Evolutionary conservation across 2,888 invertebrate genomes (phyloP).

Genomic region (Dryobotodes eremita): DNA sequence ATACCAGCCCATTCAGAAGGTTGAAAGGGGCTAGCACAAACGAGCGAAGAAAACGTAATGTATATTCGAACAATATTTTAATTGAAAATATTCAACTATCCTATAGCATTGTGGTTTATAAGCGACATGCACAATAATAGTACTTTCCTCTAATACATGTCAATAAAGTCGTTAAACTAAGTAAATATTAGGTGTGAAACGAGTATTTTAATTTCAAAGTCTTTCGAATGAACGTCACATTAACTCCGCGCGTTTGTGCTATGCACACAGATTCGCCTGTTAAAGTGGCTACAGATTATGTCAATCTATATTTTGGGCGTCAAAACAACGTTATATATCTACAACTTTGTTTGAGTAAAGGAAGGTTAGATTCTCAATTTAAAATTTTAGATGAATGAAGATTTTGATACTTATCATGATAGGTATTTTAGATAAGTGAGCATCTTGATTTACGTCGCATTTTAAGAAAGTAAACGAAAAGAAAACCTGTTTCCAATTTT

Average conservation of each 20-base stretch:
- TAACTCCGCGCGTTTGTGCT: neutral
- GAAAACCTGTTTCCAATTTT: too few species aligned
- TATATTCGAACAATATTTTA: neutral
- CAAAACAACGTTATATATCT: neutral
- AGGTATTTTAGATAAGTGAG: neutral
- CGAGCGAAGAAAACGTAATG: neutral
- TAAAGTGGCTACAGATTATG: conserved; percentile 13
- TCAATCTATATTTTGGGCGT: conserved; percentile 29
- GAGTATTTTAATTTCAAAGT: neutral
- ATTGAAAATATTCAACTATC: too few species aligned
- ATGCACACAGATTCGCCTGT: neutral
- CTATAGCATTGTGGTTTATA: too few species aligned
- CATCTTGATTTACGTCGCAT: neutral
- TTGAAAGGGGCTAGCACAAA: too few species aligned
- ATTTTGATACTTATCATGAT: neutral
- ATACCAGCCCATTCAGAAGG: conserved; percentile 2
- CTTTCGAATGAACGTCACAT: neutral
- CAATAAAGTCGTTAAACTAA: neutral
- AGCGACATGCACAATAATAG: neutral
- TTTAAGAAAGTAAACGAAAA: neutral
- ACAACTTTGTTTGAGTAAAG: conserved; percentile 1
- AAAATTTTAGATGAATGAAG: neutral
- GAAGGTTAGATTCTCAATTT: conserved; percentile 16
- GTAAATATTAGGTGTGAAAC: neutral
- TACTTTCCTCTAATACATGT: neutral